Conservation (phyloP, 1,140 invertebrate genomes). For the Drosophila burlai region DNA sequence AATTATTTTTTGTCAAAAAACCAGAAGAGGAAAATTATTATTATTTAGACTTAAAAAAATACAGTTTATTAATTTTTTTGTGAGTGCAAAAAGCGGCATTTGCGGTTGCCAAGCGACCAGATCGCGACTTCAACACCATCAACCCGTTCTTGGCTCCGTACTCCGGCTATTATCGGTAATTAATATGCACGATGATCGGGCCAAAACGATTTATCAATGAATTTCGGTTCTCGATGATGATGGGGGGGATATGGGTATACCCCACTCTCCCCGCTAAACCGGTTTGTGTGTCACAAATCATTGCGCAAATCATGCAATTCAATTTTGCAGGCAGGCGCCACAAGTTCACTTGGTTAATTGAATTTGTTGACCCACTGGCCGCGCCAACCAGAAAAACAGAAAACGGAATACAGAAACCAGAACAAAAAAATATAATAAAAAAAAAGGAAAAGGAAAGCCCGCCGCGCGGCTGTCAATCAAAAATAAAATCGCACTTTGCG, state of each 20-base stretch:
- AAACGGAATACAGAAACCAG: slow-evolving; percentile 13
- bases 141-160: slow-evolving; percentile 41
- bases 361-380: slow-evolving; percentile 77
- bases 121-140: neutral
- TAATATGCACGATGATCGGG: slow-evolving; percentile 22
- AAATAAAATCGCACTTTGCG: slow-evolving; percentile 66
- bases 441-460: slow-evolving; percentile 4
- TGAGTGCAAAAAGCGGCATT: slow-evolving; percentile 2
- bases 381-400: slow-evolving; percentile 33
- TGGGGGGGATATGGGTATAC: neutral
- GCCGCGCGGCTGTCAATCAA: slow-evolving; percentile 60
- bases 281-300: slow-evolving; percentile 51
- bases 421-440: slow-evolving; percentile 15
- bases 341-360: slow-evolving; percentile 80
- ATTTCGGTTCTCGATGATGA: slow-evolving; percentile 37
- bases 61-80: neutral
- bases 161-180: slow-evolving; percentile 46
- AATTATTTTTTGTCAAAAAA: no score
- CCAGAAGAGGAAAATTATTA: no score
- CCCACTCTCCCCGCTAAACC: slow-evolving; percentile 18
- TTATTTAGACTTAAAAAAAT: neutral
- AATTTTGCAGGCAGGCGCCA: slow-evolving; percentile 63
- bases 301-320: slow-evolving; percentile 64
- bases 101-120: slow-evolving; percentile 18
- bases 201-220: slow-evolving; percentile 64